phyloP scores from a whole-genome alignment of 2,888 invertebrate genomes.

The Trachelus stipa region DNA sequence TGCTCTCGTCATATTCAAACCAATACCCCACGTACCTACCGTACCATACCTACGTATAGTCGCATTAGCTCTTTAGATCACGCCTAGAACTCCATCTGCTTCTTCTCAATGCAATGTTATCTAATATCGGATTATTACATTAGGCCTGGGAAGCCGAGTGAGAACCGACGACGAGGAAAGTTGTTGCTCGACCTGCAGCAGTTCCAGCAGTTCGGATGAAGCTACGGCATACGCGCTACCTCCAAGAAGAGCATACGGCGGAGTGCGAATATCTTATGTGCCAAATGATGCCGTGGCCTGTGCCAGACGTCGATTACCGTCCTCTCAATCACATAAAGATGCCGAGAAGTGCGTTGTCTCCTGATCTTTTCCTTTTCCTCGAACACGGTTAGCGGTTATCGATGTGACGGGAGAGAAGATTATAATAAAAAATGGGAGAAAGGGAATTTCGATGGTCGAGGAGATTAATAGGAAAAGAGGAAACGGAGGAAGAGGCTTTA shows the following conservation, averaged over 20 bases:
- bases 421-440: neutral
- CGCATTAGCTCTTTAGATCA: neutral
- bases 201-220: slow-evolving; percentile 86
- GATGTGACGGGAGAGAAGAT: neutral
- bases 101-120: neutral
- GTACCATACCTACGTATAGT: neutral
- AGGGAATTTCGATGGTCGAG: neutral
- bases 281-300: slow-evolving; percentile 91
- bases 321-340: slow-evolving; percentile 69
- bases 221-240: slow-evolving; percentile 89
- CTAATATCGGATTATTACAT: neutral
- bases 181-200: slow-evolving; percentile 89
- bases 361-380: slow-evolving; percentile 71
- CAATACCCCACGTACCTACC: neutral
- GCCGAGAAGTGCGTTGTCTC: slow-evolving; percentile 89
- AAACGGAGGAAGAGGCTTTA: neutral
- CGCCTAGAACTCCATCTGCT: neutral
- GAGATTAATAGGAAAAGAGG: neutral
- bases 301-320: slow-evolving; percentile 75
- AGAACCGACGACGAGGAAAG: slow-evolving; percentile 70
- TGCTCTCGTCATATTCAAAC: neutral
- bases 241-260: slow-evolving; percentile 85
- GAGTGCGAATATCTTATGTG: slow-evolving; percentile 91
- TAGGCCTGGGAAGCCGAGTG: slow-evolving; percentile 64
- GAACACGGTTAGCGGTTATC: neutral